Base-by-base conservation (phyloP, 2,888 invertebrate genomes). In the Coleophora deauratella region DNA sequence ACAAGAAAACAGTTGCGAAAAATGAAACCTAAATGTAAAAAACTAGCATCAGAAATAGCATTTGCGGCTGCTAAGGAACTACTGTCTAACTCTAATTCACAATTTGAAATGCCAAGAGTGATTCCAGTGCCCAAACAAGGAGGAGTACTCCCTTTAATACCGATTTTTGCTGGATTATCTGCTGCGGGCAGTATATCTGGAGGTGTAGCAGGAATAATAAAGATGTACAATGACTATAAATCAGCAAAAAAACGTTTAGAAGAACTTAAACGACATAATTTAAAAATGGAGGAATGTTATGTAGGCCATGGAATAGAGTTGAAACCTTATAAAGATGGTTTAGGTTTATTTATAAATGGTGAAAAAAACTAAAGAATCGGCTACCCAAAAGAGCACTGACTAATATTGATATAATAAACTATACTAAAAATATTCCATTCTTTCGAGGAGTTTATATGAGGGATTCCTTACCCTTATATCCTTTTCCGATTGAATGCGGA, bases 121-220 rank as follows among this genome's bases (percentile, higher is more conserved):
- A 66, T 67, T 34, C 59, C 61, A 12, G 32, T 70, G 27, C 66
- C 68, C 11, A 68, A 71, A 55, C 45, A 45, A 33, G 67, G 68
- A 9, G 69, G 72, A 34, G 45, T 67, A 21, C 43, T 64, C 41
- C 66, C 62, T 9, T 45, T 68, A 27, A 51, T 71, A n/a, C 66
- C 66, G 2, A 49, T 72, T 15, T 65, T n/a, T n/a, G n/a, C n/a
- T n/a, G n/a, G n/a, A n/a, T n/a, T n/a, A n/a, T n/a, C n/a, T 13
- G 68, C 70, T 12, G 15, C 58, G 9, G 72, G 69, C 1, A 51
- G 59, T 31, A 47, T 70, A 44, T 55, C 59, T n/a, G 68, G 70
- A 27, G 67, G 68, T 27, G 62, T 62, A 28, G 56, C 66, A n/a
- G 61, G 61, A 39, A 57, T 72, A 15, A 56, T 59, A 3, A 70